These are phyloP conservation scores for Drosophila neocordata DNA, from an alignment of 1,140 invertebrate species.

Conservation along the genomic window DNA sequence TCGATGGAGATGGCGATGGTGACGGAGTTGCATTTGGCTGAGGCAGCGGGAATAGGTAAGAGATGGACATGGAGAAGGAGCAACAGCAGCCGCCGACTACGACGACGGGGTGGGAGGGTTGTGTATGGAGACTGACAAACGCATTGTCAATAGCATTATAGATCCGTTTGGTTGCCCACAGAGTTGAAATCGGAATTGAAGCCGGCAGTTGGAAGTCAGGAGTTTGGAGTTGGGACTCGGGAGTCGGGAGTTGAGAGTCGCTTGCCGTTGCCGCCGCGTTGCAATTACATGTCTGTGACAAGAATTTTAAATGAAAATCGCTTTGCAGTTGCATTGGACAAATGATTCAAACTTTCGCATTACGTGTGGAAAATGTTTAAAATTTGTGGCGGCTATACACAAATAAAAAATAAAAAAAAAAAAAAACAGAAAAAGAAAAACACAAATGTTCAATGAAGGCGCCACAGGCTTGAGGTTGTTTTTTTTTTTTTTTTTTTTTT, in stretches of 20 bases:
- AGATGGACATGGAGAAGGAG: not conserved
- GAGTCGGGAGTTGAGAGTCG: conserved; percentile 49
- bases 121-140: conserved; percentile 57
- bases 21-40: not conserved
- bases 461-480: conserved; percentile 55
- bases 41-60: not conserved
- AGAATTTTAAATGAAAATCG: conserved; percentile 80
- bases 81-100: conserved; percentile 3
- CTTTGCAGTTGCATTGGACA: conserved; percentile 63
- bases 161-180: conserved; percentile 54
- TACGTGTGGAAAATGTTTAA: conserved; percentile 81
- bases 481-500: conserved; percentile 17
- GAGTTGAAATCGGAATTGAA: conserved; percentile 22
- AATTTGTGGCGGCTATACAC: conserved; percentile 40
- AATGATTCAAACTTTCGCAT: conserved; percentile 81
- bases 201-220: not conserved
- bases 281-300: conserved; percentile 74
- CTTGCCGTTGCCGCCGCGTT: conserved; percentile 10
- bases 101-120: not conserved
- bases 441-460: conserved; percentile 48
- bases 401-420: not conserved
- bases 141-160: conserved; percentile 75
- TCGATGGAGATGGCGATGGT: not conserved
- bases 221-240: not conserved
- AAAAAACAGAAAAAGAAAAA: not conserved